Evolutionary conservation across 2,888 invertebrate genomes (phyloP).

Genomic region (Diaphora mendica): DNA sequence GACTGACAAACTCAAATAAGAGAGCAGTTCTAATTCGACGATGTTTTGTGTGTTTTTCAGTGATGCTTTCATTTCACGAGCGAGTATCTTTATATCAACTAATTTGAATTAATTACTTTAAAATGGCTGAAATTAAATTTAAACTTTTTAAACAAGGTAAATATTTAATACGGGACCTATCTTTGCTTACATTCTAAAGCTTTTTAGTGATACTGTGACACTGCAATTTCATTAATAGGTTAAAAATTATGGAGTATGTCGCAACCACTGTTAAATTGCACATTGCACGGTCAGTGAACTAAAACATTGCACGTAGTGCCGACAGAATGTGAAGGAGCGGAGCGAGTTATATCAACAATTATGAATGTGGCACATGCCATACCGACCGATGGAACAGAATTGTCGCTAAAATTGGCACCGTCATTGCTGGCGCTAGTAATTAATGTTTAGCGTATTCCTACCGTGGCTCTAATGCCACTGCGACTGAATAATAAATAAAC

Average conservation of each 20-base stretch:
- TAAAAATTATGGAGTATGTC: slow-evolving; percentile 52
- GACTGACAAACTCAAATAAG: background rate
- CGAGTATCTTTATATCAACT: background rate
- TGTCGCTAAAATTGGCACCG: slow-evolving; percentile 63
- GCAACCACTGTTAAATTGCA: slow-evolving; percentile 66
- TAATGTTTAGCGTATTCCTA: slow-evolving; percentile 39
- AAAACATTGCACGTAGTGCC: slow-evolving; percentile 62
- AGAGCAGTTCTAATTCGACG: background rate
- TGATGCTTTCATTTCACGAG: background rate
- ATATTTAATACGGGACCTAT: background rate
- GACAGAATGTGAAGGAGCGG: slow-evolving; percentile 26
- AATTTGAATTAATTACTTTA: background rate
- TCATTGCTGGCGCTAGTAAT: slow-evolving; percentile 56
- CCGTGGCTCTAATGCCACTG: slow-evolving; percentile 3
- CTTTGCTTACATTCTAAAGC: slow-evolving; percentile 1
- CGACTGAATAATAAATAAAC: background rate
- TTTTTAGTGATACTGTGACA: slow-evolving; percentile 28
- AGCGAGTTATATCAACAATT: slow-evolving; percentile 52
- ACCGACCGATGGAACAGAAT: slow-evolving; percentile 53
- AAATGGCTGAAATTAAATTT: background rate
- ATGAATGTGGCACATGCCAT: slow-evolving; percentile 64
- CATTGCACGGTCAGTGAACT: slow-evolving; percentile 71
- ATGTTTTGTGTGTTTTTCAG: background rate
- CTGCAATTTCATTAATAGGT: slow-evolving; percentile 41
- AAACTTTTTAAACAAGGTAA: background rate